A percentile compares a stretch with the other conserved stretches of the same genome.
Conservation (phyloP, 2,113 vertebrate species). For the Corythoichthys intestinalis region DNA sequence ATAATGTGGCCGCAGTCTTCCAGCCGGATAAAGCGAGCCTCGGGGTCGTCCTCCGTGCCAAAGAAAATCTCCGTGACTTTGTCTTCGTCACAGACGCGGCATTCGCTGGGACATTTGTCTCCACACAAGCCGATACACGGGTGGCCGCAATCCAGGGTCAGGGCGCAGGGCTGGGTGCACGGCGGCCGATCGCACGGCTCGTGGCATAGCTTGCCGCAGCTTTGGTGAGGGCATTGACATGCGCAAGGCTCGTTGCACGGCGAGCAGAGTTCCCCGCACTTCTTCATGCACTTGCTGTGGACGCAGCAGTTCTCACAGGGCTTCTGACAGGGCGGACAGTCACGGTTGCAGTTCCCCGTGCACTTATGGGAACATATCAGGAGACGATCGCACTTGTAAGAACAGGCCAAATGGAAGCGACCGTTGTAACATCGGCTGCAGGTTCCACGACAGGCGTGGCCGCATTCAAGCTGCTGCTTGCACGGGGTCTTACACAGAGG, state of each 20-base stretch:
- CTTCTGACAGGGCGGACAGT: slow-evolving; percentile 79
- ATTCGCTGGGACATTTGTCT: slow-evolving; percentile 85
- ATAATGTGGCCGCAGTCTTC: slow-evolving; percentile 86
- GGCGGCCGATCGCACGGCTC: slow-evolving; percentile 85
- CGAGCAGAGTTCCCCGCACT: slow-evolving; percentile 79
- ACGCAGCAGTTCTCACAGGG: slow-evolving; percentile 82
- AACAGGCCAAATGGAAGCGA: slow-evolving; percentile 79
- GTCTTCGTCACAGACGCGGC: slow-evolving; percentile 77
- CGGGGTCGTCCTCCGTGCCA: slow-evolving; percentile 83
- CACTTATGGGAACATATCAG: slow-evolving; percentile 88
- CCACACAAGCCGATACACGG: slow-evolving; percentile 87
- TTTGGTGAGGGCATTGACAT: slow-evolving; percentile 83
- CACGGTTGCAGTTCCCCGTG: slow-evolving; percentile 75
- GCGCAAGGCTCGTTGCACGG: slow-evolving; percentile 83
- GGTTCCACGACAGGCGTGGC: slow-evolving; percentile 79
- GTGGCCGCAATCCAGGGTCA: slow-evolving; percentile 78
- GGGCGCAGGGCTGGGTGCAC: slow-evolving; percentile 77
- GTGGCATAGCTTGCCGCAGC: slow-evolving; percentile 82
- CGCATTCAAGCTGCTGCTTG: slow-evolving; percentile 71
- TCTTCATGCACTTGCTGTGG: slow-evolving; percentile 83
- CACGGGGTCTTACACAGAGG: slow-evolving; percentile 69
- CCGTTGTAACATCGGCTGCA: slow-evolving; percentile 81
- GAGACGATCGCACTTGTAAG: slow-evolving; percentile 65
- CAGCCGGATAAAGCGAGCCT: slow-evolving; percentile 81
- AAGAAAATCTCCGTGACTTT: slow-evolving; percentile 89